A percentile compares a stretch with the other conserved stretches of the same genome.
phyloP scores from a whole-genome alignment of 2,113 vertebrate genomes.

The Dasyornis broadbenti region DNA sequence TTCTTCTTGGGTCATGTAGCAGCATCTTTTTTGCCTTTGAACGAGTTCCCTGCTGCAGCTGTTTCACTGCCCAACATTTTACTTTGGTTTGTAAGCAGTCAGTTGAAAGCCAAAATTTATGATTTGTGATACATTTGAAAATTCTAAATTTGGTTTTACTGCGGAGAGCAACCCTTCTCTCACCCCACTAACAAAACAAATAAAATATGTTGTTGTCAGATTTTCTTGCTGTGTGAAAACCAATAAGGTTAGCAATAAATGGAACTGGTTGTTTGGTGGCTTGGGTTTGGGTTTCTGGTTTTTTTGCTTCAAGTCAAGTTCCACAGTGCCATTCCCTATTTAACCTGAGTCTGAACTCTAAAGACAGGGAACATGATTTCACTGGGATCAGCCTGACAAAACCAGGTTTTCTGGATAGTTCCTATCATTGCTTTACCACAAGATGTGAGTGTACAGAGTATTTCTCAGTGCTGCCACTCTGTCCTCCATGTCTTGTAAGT shows the following conservation, averaged over 20 bases:
- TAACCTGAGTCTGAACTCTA: neutral
- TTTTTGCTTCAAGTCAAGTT: neutral
- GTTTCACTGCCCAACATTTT: neutral
- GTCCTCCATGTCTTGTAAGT: neutral
- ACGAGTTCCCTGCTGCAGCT: neutral
- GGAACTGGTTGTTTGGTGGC: neutral
- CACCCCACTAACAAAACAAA: neutral
- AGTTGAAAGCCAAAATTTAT: neutral
- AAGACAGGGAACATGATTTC: neutral
- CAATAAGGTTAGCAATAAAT: neutral
- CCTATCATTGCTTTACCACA: neutral
- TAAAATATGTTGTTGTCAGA: neutral
- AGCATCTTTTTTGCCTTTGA: neutral
- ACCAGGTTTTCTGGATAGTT: fast-evolving
- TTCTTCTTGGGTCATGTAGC: neutral
- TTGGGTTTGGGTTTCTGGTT: no score
- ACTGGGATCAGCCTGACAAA: neutral
- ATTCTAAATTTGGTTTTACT: neutral
- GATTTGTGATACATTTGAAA: neutral
- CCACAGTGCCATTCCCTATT: neutral
- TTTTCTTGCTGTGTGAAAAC: neutral
- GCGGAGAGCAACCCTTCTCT: neutral
- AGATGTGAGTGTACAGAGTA: neutral
- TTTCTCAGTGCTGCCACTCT: neutral
- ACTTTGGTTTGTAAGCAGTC: neutral